Conservation (phyloP, 2,113 vertebrate species). For the Motacilla alba region DNA sequence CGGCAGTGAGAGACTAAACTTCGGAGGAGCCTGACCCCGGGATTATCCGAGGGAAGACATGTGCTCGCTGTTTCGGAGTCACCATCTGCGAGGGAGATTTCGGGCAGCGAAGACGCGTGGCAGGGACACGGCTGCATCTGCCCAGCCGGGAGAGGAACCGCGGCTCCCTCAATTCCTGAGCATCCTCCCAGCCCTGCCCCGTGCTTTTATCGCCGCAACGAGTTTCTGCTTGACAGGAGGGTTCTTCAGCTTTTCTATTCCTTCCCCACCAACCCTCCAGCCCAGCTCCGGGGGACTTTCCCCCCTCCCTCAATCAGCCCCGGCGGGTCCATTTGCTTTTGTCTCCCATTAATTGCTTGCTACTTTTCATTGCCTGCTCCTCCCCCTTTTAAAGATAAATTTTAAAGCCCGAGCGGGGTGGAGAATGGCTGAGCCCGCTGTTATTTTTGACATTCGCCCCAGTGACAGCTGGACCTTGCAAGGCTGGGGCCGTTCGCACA, state of each 20-base stretch:
- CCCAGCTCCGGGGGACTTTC: background rate
- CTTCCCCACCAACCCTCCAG: background rate
- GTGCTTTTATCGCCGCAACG: background rate
- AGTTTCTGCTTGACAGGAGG: background rate
- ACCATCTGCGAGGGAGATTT: slow-evolving; percentile 32
- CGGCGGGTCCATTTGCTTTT: slow-evolving; percentile 68
- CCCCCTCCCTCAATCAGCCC: slow-evolving; percentile 1
- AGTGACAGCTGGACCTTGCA: slow-evolving; percentile 87
- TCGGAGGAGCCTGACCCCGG: background rate
- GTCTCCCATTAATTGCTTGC: slow-evolving; percentile 70
- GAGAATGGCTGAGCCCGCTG: slow-evolving; percentile 48
- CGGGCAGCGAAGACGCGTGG: background rate
- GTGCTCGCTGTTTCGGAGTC: background rate
- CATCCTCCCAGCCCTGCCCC: slow-evolving; percentile 12
- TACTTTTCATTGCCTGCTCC: slow-evolving; percentile 59
- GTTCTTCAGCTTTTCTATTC: background rate
- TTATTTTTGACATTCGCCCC: slow-evolving; percentile 79
- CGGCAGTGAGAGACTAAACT: slow-evolving; percentile 16
- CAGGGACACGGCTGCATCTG: background rate
- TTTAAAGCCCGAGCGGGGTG: background rate
- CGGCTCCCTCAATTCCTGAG: slow-evolving; percentile 30
- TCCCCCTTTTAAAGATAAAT: slow-evolving; percentile 45
- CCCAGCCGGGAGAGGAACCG: background rate
- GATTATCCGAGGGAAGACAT: slow-evolving; percentile 6
- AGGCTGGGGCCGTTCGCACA: slow-evolving; percentile 65